A percentile compares a stretch with the other conserved stretches of the same genome.
phyloP scores from a whole-genome alignment of 2,888 invertebrate genomes.

The Andrena chrysosceles region DNA sequence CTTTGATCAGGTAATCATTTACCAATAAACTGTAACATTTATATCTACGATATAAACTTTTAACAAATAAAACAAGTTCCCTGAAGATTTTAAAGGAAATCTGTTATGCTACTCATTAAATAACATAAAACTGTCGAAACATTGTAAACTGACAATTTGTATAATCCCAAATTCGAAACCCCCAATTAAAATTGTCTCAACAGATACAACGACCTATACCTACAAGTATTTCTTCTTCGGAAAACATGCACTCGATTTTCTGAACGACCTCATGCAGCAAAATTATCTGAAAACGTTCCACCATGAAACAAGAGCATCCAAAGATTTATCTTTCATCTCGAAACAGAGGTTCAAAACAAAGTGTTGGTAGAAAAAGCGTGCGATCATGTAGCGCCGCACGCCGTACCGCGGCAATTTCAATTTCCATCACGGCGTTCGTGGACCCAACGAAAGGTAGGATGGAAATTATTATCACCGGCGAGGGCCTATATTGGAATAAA shows the following conservation, averaged over 20 bases:
- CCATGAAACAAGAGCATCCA: not conserved
- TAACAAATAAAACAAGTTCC: too few relatives aligned
- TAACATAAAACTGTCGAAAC: too few relatives aligned
- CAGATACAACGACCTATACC: too few relatives aligned
- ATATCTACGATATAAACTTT: too few relatives aligned
- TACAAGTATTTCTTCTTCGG: too few relatives aligned
- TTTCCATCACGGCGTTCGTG: constrained; percentile 37
- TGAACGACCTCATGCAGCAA: not conserved
- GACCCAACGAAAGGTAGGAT: constrained; percentile 28
- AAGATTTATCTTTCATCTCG: not conserved
- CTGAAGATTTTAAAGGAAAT: too few relatives aligned
- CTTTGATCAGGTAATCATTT: too few relatives aligned
- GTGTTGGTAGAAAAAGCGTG: not conserved
- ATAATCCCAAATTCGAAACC: too few relatives aligned
- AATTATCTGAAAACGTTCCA: not conserved
- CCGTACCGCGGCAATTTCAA: constrained; percentile 33
- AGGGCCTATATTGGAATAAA: constrained; percentile 49
- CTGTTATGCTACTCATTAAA: too few relatives aligned
- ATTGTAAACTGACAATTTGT: too few relatives aligned
- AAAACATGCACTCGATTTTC: not conserved
- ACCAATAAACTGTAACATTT: too few relatives aligned
- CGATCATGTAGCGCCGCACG: not conserved
- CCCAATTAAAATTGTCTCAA: too few relatives aligned
- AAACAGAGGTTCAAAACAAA: not conserved
- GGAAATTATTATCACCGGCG: constrained; percentile 52